These are phyloP conservation scores for Actinopyga echinites DNA, from an alignment of 53 echinoderm and acorn worm genomes.

Conservation along the genomic window DNA sequence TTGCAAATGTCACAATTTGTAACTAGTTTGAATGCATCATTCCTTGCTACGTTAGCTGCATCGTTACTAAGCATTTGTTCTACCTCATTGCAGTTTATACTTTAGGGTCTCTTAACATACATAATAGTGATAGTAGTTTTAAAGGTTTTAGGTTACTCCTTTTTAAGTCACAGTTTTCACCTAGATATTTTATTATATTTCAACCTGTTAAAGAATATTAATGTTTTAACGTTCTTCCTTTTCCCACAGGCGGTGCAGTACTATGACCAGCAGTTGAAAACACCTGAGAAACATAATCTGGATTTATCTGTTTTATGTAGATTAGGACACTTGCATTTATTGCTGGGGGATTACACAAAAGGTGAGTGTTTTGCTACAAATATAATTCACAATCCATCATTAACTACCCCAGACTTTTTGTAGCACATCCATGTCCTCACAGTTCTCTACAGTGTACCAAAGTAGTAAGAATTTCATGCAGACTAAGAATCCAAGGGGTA, in stretches of 20 bases:
- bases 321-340: constrained; percentile 88
- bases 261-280: constrained; percentile 73
- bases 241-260: constrained; percentile 71
- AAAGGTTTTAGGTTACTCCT: no score
- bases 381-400: not conserved
- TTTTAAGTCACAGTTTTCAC: no score
- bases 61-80: no score
- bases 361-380: constrained; percentile 60
- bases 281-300: constrained; percentile 60
- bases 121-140: no score
- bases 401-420: no score
- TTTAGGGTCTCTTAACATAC: no score
- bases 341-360: constrained; percentile 96
- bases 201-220: not conserved
- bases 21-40: no score
- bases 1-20: no score
- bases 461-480: not conserved
- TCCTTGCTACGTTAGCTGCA: no score
- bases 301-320: constrained; percentile 70
- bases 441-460: not conserved
- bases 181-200: no score
- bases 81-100: no score
- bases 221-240: not conserved
- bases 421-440: not conserved
- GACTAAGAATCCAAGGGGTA: no score